Percentiles rank a stretch among this genome's conserved stretches.
These are phyloP conservation scores for Phoenicopterus ruber DNA, from an alignment of 2,113 vertebrate genomes.

Conservation along the genomic window DNA sequence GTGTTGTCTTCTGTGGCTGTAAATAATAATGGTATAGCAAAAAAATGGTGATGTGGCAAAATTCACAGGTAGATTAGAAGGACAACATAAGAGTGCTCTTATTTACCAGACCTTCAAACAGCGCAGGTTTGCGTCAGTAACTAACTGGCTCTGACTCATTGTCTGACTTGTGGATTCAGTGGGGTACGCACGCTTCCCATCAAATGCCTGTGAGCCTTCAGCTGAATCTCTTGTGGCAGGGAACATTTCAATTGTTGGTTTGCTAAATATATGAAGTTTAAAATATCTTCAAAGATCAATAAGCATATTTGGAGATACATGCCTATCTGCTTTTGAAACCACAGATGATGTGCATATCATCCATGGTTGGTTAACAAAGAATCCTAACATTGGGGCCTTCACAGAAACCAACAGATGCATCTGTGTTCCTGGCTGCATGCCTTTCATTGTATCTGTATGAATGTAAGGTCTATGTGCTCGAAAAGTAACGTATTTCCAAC, in stretches of 20 bases:
- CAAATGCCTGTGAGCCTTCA: background rate
- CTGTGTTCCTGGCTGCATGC: no score
- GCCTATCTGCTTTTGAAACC: background rate
- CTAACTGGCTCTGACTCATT: background rate
- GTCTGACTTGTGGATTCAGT: background rate
- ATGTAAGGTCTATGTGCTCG: background rate
- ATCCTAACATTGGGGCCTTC: background rate
- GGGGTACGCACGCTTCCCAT: background rate
- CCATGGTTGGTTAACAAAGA: background rate
- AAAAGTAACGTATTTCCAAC: background rate
- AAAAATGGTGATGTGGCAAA: background rate
- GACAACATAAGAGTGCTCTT: background rate
- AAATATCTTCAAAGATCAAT: background rate
- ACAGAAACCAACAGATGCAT: background rate
- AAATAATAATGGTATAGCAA: background rate
- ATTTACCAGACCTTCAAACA: background rate
- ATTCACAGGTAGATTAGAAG: background rate
- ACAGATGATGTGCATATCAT: background rate
- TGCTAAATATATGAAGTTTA: background rate
- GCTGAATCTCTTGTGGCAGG: background rate
- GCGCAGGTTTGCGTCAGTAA: background rate
- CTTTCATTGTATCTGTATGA: background rate
- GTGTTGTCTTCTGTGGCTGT: background rate
- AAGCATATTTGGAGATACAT: background rate
- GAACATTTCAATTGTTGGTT: background rate